Conservation (phyloP, 2,797 vertebrate genomes). For the Aselliscus stoliczkanus region DNA sequence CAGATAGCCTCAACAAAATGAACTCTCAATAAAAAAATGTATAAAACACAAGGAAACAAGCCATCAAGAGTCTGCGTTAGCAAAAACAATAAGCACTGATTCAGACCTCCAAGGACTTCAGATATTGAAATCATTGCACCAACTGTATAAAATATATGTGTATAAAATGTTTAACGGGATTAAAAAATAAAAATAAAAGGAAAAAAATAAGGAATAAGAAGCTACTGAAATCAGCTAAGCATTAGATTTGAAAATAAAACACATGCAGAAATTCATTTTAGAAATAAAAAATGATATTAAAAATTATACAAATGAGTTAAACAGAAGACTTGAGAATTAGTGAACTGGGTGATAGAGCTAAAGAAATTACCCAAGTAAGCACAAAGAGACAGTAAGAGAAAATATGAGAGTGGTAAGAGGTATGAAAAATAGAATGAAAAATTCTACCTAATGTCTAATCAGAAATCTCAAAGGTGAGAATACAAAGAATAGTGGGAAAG, state of each 20-base stretch:
- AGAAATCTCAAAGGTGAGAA: background rate
- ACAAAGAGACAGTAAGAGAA: background rate
- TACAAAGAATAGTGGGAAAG: background rate
- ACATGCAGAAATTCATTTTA: background rate
- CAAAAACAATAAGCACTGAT: background rate
- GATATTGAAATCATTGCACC: background rate
- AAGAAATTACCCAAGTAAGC: background rate
- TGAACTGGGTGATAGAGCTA: background rate
- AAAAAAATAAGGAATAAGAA: background rate
- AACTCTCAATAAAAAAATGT: background rate
- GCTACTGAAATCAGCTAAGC: background rate
- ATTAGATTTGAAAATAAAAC: background rate
- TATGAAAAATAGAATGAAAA: background rate
- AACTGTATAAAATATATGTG: background rate
- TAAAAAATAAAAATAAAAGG: background rate
- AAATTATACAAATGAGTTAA: background rate
- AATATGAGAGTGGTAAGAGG: background rate
- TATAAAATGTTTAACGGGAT: background rate
- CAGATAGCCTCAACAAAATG: background rate
- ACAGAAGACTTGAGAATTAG: background rate
- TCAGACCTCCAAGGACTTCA: background rate
- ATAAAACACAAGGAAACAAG: background rate
- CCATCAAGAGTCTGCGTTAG: background rate
- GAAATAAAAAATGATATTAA: conserved; percentile 8
- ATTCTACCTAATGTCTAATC: background rate